These are phyloP conservation scores for Cyanoliseus patagonus DNA, from an alignment of 2,113 vertebrate species.

Conservation along the genomic window DNA sequence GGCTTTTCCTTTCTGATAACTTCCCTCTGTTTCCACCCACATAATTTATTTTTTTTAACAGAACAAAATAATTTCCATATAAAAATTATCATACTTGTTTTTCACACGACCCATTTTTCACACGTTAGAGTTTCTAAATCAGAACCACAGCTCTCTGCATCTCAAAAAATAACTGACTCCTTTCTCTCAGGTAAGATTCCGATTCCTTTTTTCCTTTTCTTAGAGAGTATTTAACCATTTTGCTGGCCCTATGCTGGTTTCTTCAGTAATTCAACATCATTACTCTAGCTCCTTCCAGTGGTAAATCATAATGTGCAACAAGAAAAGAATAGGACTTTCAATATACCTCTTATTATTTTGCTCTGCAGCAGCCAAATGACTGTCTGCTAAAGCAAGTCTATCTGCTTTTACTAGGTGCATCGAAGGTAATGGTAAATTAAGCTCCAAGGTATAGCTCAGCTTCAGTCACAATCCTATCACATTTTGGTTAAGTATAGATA, in stretches of 20 bases:
- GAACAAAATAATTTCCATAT: constrained; percentile 55
- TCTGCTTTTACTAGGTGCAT: background rate
- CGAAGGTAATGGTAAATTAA: background rate
- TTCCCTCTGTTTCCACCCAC: constrained; percentile 16
- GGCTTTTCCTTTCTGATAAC: constrained; percentile 19
- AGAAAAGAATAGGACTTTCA: background rate
- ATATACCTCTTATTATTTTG: constrained; percentile 19
- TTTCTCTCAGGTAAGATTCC: constrained; percentile 5
- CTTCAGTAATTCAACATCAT: constrained; percentile 68
- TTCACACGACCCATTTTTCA: constrained; percentile 31
- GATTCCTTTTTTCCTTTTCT: background rate
- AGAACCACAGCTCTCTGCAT: background rate
- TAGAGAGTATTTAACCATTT: constrained; percentile 52
- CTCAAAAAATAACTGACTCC: constrained; percentile 21
- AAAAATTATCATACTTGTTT: constrained; percentile 63
- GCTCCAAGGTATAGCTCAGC: background rate
- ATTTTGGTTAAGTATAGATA: background rate
- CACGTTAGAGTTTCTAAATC: constrained; percentile 27
- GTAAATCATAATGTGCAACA: constrained; percentile 66
- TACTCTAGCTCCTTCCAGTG: constrained; percentile 83
- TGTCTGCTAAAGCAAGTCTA: background rate
- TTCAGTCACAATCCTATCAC: background rate
- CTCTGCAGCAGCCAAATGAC: background rate
- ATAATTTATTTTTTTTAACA: constrained; percentile 59
- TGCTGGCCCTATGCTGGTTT: background rate